Conservation (phyloP, 2,113 vertebrate species). For the Dissostichus mawsoni region DNA sequence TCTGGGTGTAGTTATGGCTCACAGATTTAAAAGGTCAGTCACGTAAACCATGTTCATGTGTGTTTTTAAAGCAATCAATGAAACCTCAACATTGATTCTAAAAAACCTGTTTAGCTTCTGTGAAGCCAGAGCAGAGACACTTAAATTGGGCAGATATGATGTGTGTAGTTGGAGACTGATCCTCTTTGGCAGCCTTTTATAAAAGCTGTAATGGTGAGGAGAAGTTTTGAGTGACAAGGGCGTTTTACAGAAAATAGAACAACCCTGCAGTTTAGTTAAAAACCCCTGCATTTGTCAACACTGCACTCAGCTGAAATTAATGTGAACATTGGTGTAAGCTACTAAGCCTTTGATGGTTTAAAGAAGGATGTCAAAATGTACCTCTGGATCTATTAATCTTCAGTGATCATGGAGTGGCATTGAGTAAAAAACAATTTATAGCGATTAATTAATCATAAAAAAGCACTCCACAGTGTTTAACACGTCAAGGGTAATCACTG, state of each 20-base stretch:
- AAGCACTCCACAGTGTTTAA: not conserved
- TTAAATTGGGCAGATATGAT: slow-evolving; percentile 18
- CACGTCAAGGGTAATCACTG: not conserved
- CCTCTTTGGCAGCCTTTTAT: not conserved
- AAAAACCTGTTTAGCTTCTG: slow-evolving; percentile 26
- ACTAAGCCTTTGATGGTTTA: not conserved
- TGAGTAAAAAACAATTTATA: not conserved
- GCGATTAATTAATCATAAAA: not conserved
- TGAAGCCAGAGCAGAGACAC: slow-evolving; percentile 10
- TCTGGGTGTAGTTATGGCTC: slow-evolving; percentile 13
- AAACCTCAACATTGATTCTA: slow-evolving; percentile 20
- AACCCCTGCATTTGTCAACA: not conserved
- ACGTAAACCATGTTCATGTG: slow-evolving; percentile 24
- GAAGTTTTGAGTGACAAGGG: not conserved
- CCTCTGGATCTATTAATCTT: not conserved
- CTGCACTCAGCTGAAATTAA: not conserved
- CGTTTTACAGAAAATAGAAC: not conserved
- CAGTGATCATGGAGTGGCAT: not conserved
- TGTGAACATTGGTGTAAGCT: not conserved
- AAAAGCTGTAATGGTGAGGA: not conserved
- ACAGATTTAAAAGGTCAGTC: slow-evolving; percentile 40
- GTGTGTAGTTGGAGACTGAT: not conserved
- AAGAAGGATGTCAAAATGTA: not conserved
- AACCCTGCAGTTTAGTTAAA: not conserved
- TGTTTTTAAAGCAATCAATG: slow-evolving; percentile 51